Conservation (phyloP, 2,113 vertebrate species). For the Rhinoderma darwinii region DNA sequence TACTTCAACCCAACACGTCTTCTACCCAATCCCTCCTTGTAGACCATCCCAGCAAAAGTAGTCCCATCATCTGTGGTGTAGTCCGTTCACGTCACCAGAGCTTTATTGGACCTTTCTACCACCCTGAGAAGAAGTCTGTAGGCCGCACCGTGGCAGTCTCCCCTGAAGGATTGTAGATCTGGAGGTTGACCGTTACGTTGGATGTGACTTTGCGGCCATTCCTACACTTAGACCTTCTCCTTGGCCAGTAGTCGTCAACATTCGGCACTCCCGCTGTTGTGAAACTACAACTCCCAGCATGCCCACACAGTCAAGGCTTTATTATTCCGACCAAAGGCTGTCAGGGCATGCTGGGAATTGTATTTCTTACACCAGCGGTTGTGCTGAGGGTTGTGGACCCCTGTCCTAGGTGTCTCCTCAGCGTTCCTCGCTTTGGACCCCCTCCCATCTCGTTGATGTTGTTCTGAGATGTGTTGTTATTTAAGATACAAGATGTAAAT, state of each 20-base stretch:
- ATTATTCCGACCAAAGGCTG: no score
- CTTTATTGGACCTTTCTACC: background rate
- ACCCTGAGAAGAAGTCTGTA: background rate
- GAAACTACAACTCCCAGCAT: no score
- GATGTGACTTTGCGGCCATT: background rate
- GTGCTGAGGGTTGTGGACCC: background rate
- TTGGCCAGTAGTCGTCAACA: no score
- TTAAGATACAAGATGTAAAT: slow-evolving; percentile 17
- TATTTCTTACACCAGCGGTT: no score
- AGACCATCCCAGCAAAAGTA: background rate
- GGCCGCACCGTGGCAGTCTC: background rate
- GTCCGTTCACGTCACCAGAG: background rate
- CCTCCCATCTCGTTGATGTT: background rate
- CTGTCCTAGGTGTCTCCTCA: background rate
- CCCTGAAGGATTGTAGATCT: background rate
- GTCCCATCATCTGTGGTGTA: background rate
- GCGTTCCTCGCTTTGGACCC: background rate
- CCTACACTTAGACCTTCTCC: no score
- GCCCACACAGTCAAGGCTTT: no score
- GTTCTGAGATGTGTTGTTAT: background rate
- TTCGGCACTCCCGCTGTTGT: no score
- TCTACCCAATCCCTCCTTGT: background rate
- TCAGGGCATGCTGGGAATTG: no score
- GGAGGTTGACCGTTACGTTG: background rate
- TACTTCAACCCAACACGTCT: background rate